Evolutionary conservation across 2,888 invertebrate species (phyloP), one percentile per base, ranked within the genome.

Genomic region (Eulithis testata): DNA sequence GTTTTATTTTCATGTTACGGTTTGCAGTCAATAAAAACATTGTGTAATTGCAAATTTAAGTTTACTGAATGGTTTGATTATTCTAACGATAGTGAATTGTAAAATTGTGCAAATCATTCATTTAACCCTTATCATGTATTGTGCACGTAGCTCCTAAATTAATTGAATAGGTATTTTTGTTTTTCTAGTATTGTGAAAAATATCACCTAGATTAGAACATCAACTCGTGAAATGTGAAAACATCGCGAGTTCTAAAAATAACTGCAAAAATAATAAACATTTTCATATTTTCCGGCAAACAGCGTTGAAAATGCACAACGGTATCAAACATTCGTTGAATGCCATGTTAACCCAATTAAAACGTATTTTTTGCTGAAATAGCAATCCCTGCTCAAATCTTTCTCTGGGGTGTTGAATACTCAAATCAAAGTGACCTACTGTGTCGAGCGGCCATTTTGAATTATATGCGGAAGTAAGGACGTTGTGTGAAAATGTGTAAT

Each of bases 341-440:
- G 6, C 31, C 31, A 71, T 69, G 69, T 68, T 68, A 68, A 69
- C 71, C 47, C 65, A 62, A 68, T 68, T 67, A 57, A 40, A 21
- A 57, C 60, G 66, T 66, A 69, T 71, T 71, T 73, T 73, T 70
- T 70, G 66, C 60, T 54, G 63, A 70, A 69, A 68, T 63, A 70
- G 66, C 70, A 69, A 70, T 66, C 63, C 56, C 62, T 59, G 54
- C 59, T 68, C 64, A 63, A 66, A 70, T 71, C 76, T 81, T 75
- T 82, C 85, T 77, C 81, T 51, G 69, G 83, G 82, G 85, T 78
- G 78, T 74, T 69, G 77, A 80, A 77, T 78, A 63, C 76, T 78
- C 70, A 78, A 79, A 77, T 80, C 78, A 75, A 76, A 82, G 85
- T 84, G 77, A 79, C 80, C 27, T 43, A 31, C 31, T 61, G 60